phyloP scores from a whole-genome alignment of 2,797 vertebrate species.

The Peromyscus melanophrys region DNA sequence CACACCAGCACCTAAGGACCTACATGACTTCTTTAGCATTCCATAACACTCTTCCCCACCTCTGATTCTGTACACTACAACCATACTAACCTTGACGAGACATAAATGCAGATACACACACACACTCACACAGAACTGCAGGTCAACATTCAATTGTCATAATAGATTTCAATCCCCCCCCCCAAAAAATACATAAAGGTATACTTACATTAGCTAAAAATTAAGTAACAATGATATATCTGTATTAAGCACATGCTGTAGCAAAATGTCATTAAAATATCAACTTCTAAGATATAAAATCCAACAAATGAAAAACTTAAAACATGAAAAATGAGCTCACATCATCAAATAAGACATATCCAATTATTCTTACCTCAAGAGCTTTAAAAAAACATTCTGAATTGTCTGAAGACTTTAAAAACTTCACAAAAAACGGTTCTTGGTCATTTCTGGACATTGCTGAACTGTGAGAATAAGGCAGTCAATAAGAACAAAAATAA shows the following conservation, averaged over 20 bases:
- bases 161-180: background rate
- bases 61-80: background rate
- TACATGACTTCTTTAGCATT: background rate
- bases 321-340: constrained; percentile 40
- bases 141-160: background rate
- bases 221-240: background rate
- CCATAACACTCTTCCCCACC: background rate
- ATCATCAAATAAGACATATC: background rate
- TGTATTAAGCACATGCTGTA: background rate
- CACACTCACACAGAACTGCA: background rate
- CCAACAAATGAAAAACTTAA: constrained; percentile 48
- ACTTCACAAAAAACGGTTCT: constrained; percentile 95
- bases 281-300: constrained; percentile 33
- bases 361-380: constrained; percentile 92
- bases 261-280: constrained; percentile 13
- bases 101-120: background rate
- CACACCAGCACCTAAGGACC: background rate
- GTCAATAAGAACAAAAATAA: constrained; percentile 29
- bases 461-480: constrained; percentile 83
- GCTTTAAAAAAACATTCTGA: constrained; percentile 93
- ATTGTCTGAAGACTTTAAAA: constrained; percentile 92
- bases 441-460: constrained; percentile 92
- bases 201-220: constrained; percentile 26
- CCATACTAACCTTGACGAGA: background rate
- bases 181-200: background rate